Evolutionary conservation across 64 coral and sea anemone species (phyloP).

Genomic region (Platygyra sinensis): DNA sequence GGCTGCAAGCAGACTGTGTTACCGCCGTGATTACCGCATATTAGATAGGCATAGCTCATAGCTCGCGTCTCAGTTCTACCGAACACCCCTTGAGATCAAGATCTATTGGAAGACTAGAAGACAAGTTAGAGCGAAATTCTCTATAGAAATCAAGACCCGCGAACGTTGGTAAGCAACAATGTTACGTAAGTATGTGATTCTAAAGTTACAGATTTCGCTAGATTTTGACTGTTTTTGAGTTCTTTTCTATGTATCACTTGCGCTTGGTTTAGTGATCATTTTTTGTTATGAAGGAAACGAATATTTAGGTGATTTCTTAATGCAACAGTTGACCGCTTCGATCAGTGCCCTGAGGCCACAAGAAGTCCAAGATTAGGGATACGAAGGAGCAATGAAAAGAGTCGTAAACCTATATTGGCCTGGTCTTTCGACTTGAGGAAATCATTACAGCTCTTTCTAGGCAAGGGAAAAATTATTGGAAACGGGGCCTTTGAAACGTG

Average conservation of each 20-base stretch:
- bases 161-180: too few relatives aligned
- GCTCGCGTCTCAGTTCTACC: neutral
- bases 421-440: too few relatives aligned
- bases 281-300: too few relatives aligned
- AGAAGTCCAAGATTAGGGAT: neutral
- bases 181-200: neutral
- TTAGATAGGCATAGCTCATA: neutral
- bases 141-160: too few relatives aligned
- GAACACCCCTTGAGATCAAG: neutral
- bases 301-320: too few relatives aligned
- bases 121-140: too few relatives aligned
- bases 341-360: neutral
- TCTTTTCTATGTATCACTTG: neutral
- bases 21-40: neutral
- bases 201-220: neutral
- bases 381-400: neutral
- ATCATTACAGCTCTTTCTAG: too few relatives aligned
- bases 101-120: too few relatives aligned
- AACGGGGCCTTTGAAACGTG: too few relatives aligned
- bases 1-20: too few relatives aligned
- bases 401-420: neutral
- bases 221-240: neutral
- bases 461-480: too few relatives aligned
- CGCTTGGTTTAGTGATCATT: neutral
- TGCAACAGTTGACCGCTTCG: slow-evolving; percentile 10